phyloP scores from a whole-genome alignment of 2,113 vertebrate species.

The Centropus bengalensis region DNA sequence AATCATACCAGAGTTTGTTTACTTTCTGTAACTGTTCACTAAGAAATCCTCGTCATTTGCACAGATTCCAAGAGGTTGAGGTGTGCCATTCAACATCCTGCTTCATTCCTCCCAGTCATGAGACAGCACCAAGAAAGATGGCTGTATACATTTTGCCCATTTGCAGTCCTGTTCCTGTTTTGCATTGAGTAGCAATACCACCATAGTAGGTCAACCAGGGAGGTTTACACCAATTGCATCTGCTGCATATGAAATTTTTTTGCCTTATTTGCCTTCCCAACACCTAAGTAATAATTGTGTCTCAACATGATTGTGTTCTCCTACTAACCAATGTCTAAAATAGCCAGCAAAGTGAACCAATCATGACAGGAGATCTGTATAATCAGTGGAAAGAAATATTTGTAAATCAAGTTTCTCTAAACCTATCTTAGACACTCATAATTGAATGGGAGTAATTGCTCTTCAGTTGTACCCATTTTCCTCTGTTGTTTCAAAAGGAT shows the following conservation, averaged over 20 bases:
- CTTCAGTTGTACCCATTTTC: background rate
- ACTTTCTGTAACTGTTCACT: background rate
- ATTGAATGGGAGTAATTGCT: background rate
- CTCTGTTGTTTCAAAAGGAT: rapidly evolving
- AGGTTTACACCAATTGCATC: background rate
- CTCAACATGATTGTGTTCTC: background rate
- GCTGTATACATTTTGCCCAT: background rate
- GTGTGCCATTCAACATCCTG: rapidly evolving
- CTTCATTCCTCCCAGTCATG: background rate
- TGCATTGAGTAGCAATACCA: background rate
- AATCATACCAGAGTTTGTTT: background rate
- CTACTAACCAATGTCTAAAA: background rate
- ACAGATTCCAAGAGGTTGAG: background rate
- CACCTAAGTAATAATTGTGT: rapidly evolving
- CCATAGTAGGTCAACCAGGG: background rate
- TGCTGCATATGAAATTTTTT: background rate
- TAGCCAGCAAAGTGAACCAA: background rate
- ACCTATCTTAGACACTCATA: background rate
- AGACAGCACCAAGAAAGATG: background rate
- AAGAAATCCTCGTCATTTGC: background rate
- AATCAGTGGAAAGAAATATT: background rate
- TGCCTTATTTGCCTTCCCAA: background rate
- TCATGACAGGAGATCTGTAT: background rate
- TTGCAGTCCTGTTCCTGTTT: background rate
- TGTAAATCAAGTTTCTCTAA: background rate